These are phyloP conservation scores for Sacculina carcini DNA, from an alignment of 2,888 invertebrate species.

Conservation along the genomic window DNA sequence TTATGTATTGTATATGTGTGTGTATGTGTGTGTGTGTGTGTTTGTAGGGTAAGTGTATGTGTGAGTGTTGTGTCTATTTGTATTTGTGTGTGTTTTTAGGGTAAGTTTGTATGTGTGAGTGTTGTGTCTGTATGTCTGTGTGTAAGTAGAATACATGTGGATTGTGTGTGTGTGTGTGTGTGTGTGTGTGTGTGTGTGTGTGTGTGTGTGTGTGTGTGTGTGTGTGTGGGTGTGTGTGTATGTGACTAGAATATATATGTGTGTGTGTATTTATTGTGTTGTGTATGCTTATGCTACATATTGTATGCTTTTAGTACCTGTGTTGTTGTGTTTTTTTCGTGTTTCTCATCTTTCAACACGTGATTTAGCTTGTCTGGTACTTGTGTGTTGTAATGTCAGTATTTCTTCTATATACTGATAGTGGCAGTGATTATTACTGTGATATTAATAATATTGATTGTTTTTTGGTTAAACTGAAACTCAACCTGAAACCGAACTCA, in stretches of 20 bases:
- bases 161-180: slow-evolving; percentile 3
- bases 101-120: not conserved
- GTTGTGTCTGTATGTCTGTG: slow-evolving; percentile 3
- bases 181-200: slow-evolving; percentile 5
- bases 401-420: no score
- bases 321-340: no score
- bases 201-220: slow-evolving; percentile 6
- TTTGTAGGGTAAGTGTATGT: not conserved
- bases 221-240: slow-evolving; percentile 5
- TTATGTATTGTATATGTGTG: not conserved
- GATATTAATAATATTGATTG: no score
- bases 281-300: no score
- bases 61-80: not conserved
- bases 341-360: no score
- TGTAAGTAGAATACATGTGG: slow-evolving; percentile 1
- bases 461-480: no score
- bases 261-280: not conserved
- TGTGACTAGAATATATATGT: not conserved
- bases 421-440: no score
- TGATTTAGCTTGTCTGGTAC: no score
- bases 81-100: not conserved
- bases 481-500: no score
- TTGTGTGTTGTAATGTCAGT: no score
- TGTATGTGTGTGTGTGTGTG: not conserved
- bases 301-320: no score